Conservation (phyloP, 1,140 invertebrate genomes). For the Lasioglossum baleicum region DNA sequence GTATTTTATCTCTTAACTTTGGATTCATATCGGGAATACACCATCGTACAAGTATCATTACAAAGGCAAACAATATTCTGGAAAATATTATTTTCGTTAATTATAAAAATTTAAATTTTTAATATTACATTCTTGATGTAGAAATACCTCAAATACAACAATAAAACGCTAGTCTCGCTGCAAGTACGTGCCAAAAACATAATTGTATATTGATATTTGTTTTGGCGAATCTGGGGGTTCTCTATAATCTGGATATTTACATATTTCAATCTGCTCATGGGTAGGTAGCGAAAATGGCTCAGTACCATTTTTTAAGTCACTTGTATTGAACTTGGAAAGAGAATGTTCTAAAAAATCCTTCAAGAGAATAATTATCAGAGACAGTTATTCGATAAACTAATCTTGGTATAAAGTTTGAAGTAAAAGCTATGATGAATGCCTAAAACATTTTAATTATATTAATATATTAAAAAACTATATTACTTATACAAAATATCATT, state of each 20-base stretch:
- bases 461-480: not conserved
- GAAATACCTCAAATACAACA: slow-evolving; percentile 91
- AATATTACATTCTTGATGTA: too few relatives aligned
- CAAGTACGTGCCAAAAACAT: slow-evolving; percentile 96
- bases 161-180: slow-evolving; percentile 92
- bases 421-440: slow-evolving; percentile 99
- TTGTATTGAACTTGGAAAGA: slow-evolving; percentile 89
- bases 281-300: slow-evolving; percentile 63
- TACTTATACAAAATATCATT: too few relatives aligned
- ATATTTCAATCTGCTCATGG: slow-evolving; percentile 64
- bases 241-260: slow-evolving; percentile 91
- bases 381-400: slow-evolving; percentile 88
- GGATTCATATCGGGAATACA: slow-evolving; percentile 90
- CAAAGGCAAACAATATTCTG: slow-evolving; percentile 90
- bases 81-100: too few relatives aligned
- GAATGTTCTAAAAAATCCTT: slow-evolving; percentile 92
- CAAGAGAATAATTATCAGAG: slow-evolving; percentile 82
- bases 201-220: slow-evolving; percentile 86
- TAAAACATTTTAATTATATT: slow-evolving; percentile 76
- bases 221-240: slow-evolving; percentile 84
- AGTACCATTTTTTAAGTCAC: slow-evolving; percentile 82
- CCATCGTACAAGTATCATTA: slow-evolving; percentile 89
- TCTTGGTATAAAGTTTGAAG: slow-evolving; percentile 97
- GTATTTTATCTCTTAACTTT: slow-evolving; percentile 87
- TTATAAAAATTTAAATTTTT: too few relatives aligned